Base-by-base conservation (phyloP, 2,797 vertebrate species). In the Leptodactylus fallax region DNA sequence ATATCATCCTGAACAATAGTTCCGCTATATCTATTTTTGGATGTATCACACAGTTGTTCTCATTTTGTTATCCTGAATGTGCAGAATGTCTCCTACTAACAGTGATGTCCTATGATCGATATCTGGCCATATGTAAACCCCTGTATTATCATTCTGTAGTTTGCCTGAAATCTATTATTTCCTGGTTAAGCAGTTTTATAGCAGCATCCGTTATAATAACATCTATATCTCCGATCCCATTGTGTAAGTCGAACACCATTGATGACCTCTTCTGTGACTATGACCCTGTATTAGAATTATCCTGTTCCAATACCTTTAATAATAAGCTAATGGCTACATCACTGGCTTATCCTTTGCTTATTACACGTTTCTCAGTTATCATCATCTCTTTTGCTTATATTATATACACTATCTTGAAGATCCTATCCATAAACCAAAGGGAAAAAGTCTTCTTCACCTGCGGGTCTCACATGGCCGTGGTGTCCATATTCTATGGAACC, bases 211-310 rank as follows among this genome's bases (percentile, higher is more conserved):
- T 90, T 10, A 85, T 90, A n/a, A 86, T 87, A 8, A 25, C 90
- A 7, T 78, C 90, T 72, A 83, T 89, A 49, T 80, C 65, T 19
- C 51, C 2, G 19, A 86, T 92, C 14, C 79, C 61, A 0, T 92
- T 91, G 72, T 91, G 89, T 11, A 55, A 76, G 10, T 47, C 71
- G 16, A 27, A 27, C 12, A 12, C 25, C 11, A 14, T 67, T 53
- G 51, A 67, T 14, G 12, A 67, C 23, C 25, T 92, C 49, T 92
- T 91, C 56, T 93, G 91, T 80, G 92, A 91, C 17, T 89, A 85
- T 0, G 88, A 90, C 1, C 74, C 90, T 0, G 7, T 92, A 12
- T 61, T 91, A 51, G 88, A 87, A 49, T 86, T 92, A 14, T 89
- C 91, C 16, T 91, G 90, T 47, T 88, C 86, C 47, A 77, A 90